A percentile compares a stretch with the other conserved stretches of the same genome.
phyloP scores from a whole-genome alignment of 2,888 invertebrate species.

The Lydus trimaculatus region DNA sequence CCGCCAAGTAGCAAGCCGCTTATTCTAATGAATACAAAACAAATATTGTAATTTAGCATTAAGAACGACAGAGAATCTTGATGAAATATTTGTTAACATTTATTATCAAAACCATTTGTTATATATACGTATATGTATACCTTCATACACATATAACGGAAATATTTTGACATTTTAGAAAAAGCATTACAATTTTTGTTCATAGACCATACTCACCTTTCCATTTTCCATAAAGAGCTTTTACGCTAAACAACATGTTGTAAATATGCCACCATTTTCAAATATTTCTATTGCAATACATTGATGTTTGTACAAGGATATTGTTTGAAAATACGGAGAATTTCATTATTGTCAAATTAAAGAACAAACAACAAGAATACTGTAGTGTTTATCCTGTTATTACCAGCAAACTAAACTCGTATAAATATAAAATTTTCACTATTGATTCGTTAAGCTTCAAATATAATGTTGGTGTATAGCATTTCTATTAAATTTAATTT shows the following conservation, averaged over 20 bases:
- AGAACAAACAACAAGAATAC: neutral
- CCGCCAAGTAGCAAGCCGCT: neutral
- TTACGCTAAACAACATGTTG: no score
- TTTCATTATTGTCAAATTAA: neutral
- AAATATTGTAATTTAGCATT: constrained; percentile 1
- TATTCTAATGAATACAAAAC: constrained; percentile 2
- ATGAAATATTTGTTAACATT: neutral
- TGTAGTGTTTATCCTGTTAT: neutral
- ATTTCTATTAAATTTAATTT: no score
- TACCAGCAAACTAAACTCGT: neutral
- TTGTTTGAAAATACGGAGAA: neutral
- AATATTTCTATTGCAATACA: neutral
- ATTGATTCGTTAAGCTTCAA: neutral
- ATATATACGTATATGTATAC: no score
- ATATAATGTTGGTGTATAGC: neutral
- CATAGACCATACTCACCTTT: no score
- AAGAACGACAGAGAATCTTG: neutral
- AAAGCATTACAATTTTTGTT: no score
- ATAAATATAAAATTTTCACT: neutral
- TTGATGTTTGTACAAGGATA: neutral
- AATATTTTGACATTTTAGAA: no score
- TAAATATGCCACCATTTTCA: no score
- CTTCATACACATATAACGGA: no score
- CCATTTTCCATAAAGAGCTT: no score
- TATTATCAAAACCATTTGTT: neutral